Conservation (phyloP, 2,888 invertebrate genomes). For the Malachius bipustulatus region DNA sequence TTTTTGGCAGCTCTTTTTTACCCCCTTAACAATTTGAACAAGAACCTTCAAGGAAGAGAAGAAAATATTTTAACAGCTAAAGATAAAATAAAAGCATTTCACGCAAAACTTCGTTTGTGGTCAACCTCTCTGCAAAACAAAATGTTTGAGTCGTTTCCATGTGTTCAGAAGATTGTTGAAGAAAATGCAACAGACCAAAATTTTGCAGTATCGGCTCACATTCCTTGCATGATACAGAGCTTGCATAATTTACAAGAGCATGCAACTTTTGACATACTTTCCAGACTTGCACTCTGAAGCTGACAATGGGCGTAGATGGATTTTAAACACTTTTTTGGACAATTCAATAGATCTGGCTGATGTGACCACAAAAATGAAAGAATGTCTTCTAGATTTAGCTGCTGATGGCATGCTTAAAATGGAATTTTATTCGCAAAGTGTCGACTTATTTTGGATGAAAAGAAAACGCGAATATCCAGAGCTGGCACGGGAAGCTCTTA, state of each 20-base stretch:
- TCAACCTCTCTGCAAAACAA: slow-evolving; percentile 21
- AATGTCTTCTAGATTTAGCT: too few species aligned
- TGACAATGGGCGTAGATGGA: slow-evolving; percentile 8
- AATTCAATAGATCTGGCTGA: too few species aligned
- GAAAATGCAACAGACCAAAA: too few species aligned
- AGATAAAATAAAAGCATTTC: too few species aligned
- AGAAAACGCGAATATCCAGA: slow-evolving; percentile 19
- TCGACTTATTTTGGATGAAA: slow-evolving; percentile 6
- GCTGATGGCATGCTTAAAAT: too few species aligned
- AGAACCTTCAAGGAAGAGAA: too few species aligned
- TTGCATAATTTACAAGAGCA: slow-evolving; percentile 9
- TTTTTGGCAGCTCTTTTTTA: slow-evolving; percentile 14
- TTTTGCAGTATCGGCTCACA: too few species aligned
- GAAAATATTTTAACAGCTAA: too few species aligned
- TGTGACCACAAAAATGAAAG: too few species aligned
- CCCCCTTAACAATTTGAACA: slow-evolving; percentile 17
- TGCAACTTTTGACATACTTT: slow-evolving; percentile 4
- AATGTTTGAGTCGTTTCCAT: slow-evolving; percentile 9
- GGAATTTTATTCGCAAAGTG: slow-evolving; percentile 3
- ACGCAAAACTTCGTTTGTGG: slow-evolving; percentile 19
- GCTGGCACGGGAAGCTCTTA: slow-evolving; percentile 14
- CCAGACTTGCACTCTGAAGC: too few species aligned
- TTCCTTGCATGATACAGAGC: slow-evolving; percentile 6
- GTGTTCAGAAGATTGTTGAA: slow-evolving; percentile 7
- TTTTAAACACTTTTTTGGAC: slow-evolving; percentile 5